phyloP scores from a whole-genome alignment of 2,797 vertebrate genomes.

The Geotrypetes seraphini region DNA sequence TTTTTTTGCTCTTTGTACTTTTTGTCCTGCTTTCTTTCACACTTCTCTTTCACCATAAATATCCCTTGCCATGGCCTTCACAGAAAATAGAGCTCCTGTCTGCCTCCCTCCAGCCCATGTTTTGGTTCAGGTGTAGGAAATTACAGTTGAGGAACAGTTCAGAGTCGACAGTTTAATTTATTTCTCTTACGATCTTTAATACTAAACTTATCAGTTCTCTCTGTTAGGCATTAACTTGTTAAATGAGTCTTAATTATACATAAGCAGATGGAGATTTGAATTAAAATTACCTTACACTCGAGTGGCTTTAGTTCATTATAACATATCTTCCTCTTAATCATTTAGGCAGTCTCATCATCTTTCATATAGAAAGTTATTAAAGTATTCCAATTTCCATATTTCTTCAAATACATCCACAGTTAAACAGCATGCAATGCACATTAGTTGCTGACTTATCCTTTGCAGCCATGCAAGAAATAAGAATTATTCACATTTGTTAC shows the following conservation, averaged over 20 bases:
- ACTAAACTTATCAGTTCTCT: constrained; percentile 60
- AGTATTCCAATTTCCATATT: constrained; percentile 67
- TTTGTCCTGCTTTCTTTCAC: not conserved
- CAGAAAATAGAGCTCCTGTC: constrained; percentile 38
- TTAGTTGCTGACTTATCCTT: constrained; percentile 56
- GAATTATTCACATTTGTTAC: constrained; percentile 57
- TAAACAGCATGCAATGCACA: constrained; percentile 57
- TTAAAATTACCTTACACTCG: constrained; percentile 84
- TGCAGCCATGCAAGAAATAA: constrained; percentile 34
- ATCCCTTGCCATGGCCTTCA: constrained; percentile 7
- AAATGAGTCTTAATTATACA: constrained; percentile 79
- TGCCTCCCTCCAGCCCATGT: constrained; percentile 30
- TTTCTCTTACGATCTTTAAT: constrained; percentile 63
- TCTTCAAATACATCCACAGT: constrained; percentile 64
- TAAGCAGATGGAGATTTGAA: constrained; percentile 86
- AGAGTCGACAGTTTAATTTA: constrained; percentile 61
- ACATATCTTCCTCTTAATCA: constrained; percentile 79
- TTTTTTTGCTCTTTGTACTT: too few relatives aligned
- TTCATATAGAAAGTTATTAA: constrained; percentile 67
- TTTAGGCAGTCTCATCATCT: constrained; percentile 71
- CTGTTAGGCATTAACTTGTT: constrained; percentile 74
- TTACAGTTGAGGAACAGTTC: constrained; percentile 52
- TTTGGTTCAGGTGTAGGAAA: constrained; percentile 45
- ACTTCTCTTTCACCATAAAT: constrained; percentile 8
- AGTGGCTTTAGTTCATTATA: constrained; percentile 87